Conservation (phyloP, 2,797 vertebrate genomes). For the Myotis daubentonii region DNA sequence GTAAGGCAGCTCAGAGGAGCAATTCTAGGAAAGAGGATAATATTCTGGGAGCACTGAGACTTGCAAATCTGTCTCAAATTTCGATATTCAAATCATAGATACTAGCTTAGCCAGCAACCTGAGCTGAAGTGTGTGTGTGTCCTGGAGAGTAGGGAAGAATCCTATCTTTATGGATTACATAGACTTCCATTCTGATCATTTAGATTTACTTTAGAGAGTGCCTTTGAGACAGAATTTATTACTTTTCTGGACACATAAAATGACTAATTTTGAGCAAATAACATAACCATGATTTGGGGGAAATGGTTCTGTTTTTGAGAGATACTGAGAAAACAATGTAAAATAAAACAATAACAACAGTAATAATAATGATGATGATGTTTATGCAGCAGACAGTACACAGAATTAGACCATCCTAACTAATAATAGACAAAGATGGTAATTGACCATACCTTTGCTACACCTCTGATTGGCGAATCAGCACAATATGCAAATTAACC, state of each 20-base stretch:
- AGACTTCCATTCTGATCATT: neutral
- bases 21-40: neutral
- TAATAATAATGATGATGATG: neutral
- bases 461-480: too few species aligned
- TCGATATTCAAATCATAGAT: neutral
- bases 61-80: neutral
- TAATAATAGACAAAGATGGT: too few species aligned
- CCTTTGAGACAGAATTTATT: neutral
- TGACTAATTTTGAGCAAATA: neutral
- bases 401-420: neutral
- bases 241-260: neutral
- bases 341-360: neutral
- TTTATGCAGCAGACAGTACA: neutral
- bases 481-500: too few species aligned
- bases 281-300: accelerated
- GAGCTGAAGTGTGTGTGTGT: neutral
- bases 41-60: neutral
- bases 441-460: too few species aligned
- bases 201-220: neutral
- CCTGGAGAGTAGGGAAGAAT: neutral
- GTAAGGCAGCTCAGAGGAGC: neutral
- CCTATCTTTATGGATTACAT: neutral
- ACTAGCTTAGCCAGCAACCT: neutral
- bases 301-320: neutral
- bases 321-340: neutral